Conservation (phyloP, 2,113 vertebrate genomes). For the Formicarius rufipectus region DNA sequence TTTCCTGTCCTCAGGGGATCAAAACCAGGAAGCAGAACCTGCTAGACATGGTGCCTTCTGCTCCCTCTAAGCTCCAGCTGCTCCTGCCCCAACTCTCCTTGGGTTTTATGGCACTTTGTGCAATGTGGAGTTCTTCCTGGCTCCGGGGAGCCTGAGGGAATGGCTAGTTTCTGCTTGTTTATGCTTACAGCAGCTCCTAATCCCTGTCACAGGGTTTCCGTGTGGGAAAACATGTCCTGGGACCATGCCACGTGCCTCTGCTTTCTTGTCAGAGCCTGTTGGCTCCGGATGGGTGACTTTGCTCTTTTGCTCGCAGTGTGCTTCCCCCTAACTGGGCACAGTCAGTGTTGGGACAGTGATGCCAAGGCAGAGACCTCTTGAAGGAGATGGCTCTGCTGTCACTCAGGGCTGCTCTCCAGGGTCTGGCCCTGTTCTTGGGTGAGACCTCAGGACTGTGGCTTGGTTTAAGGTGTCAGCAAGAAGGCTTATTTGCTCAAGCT, state of each 20-base stretch:
- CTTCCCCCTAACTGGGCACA: rapidly evolving
- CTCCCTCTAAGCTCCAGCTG: neutral
- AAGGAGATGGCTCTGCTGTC: neutral
- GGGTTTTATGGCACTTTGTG: neutral
- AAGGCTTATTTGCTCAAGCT: neutral
- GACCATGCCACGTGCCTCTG: neutral
- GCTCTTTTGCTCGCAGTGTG: rapidly evolving
- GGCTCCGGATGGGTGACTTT: rapidly evolving
- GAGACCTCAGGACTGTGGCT: rapidly evolving
- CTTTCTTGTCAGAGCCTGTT: neutral
- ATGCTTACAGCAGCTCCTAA: neutral
- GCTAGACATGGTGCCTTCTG: neutral
- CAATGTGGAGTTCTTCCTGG: neutral
- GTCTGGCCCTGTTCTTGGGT: neutral
- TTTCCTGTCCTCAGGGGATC: neutral
- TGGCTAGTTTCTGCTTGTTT: neutral
- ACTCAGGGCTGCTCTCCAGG: neutral
- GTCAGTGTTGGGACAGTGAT: neutral
- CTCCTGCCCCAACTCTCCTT: rapidly evolving
- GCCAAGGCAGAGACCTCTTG: neutral
- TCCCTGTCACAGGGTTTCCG: neutral
- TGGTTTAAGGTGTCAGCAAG: neutral
- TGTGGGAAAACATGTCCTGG: neutral
- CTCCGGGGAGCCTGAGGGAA: neutral
- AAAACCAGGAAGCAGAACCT: neutral